Percentiles rank a stretch among this genome's conserved stretches.
phyloP scores from a whole-genome alignment of 2,888 invertebrate species.

The Epirrhoe tristata region DNA sequence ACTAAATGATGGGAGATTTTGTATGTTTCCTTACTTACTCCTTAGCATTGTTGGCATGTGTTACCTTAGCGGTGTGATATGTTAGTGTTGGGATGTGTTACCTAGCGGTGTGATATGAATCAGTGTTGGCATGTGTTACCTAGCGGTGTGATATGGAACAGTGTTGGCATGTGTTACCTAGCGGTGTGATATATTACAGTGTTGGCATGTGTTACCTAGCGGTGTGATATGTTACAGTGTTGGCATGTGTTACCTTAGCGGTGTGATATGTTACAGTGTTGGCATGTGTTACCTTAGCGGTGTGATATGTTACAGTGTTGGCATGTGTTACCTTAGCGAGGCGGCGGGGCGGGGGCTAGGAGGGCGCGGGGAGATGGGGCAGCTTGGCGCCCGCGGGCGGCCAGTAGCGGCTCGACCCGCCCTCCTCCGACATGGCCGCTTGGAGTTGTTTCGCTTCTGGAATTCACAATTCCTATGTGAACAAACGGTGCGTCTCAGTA shows the following conservation, averaged over 20 bases:
- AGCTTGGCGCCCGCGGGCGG: conserved; percentile 72
- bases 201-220: too few species aligned
- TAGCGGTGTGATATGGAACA: too few species aligned
- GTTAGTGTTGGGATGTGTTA: too few species aligned
- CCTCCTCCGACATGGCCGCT: conserved; percentile 78
- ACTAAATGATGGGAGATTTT: too few species aligned
- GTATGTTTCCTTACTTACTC: too few species aligned
- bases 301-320: background rate
- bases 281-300: background rate
- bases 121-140: too few species aligned
- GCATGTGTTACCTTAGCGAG: conserved; percentile 71
- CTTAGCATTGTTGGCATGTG: too few species aligned
- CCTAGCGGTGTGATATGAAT: too few species aligned
- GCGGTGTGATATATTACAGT: too few species aligned
- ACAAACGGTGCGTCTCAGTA: background rate
- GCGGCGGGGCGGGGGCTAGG: conserved; percentile 82
- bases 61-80: too few species aligned
- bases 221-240: too few species aligned
- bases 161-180: too few species aligned
- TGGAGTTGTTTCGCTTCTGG: conserved; percentile 80
- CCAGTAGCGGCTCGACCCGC: conserved; percentile 71
- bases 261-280: background rate
- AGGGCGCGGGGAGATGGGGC: conserved; percentile 82
- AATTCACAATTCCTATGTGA: conserved; percentile 6
- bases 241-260: background rate